Evolutionary conservation across 2,888 invertebrate genomes (phyloP).

Genomic region (Lamellibrachia columna): DNA sequence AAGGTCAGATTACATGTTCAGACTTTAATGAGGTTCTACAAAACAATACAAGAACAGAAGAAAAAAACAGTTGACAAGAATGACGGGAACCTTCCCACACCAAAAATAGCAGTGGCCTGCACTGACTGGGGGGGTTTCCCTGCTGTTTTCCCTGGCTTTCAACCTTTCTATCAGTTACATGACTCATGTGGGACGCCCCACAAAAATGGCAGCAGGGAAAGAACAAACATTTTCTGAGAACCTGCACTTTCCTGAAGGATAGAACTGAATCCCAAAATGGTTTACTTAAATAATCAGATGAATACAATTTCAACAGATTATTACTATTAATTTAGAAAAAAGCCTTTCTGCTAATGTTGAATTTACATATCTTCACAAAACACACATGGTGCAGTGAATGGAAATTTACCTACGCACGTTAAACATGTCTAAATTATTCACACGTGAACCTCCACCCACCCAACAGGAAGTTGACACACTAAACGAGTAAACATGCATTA

Average conservation of each 20-base stretch:
- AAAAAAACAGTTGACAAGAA: background rate
- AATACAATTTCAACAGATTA: background rate
- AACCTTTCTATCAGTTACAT: background rate
- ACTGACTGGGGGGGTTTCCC: background rate
- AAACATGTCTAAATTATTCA: background rate
- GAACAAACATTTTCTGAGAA: background rate
- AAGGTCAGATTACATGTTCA: background rate
- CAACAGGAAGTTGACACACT: background rate
- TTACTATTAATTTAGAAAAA: background rate
- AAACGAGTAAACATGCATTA: background rate
- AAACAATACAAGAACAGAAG: background rate
- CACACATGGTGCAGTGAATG: background rate
- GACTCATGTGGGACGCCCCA: background rate
- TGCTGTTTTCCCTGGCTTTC: background rate
- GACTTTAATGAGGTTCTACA: background rate
- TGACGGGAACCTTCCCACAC: background rate
- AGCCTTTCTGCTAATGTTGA: background rate
- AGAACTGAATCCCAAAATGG: background rate
- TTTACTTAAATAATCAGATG: background rate
- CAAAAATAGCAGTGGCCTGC: background rate
- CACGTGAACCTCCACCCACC: background rate
- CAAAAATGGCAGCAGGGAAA: background rate
- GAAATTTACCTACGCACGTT: background rate
- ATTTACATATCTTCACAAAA: background rate
- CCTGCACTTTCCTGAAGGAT: background rate